These are phyloP conservation scores for Leucophenga montana DNA, from an alignment of 2,888 invertebrate genomes.

Conservation along the genomic window DNA sequence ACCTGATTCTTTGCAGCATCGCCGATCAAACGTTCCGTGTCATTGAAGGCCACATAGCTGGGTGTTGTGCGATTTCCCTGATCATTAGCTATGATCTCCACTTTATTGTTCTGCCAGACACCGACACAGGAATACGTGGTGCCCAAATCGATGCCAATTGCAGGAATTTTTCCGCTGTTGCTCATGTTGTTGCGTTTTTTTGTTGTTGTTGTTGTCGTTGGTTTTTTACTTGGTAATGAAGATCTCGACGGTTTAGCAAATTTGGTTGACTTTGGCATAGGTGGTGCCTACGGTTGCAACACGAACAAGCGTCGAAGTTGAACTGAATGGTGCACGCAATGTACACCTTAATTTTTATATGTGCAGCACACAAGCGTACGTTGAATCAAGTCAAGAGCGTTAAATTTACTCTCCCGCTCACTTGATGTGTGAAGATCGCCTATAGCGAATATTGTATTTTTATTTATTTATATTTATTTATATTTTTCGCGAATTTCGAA, in stretches of 20 bases:
- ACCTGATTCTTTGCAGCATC: conserved; percentile 92
- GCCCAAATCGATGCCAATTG: conserved; percentile 88
- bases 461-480: conserved; percentile 47
- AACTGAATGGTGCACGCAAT: conserved; percentile 11
- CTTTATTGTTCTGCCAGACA: conserved; percentile 87
- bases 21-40: conserved; percentile 87
- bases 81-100: conserved; percentile 90
- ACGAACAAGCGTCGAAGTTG: neutral
- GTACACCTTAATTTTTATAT: conserved; percentile 7
- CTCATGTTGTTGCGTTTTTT: conserved; percentile 56
- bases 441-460: conserved; percentile 29
- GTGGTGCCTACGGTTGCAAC: neutral
- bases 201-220: neutral
- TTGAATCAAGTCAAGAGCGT: no score
- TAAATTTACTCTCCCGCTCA: no score
- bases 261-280: neutral
- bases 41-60: conserved; percentile 90
- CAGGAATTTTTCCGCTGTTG: conserved; percentile 74
- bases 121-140: conserved; percentile 91
- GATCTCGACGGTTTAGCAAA: neutral
- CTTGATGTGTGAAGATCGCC: conserved; percentile 13
- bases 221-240: neutral
- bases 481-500: conserved; percentile 23
- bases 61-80: conserved; percentile 92
- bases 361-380: conserved; percentile 1